Percentiles rank a stretch among this genome's conserved stretches.
phyloP scores from a whole-genome alignment of 1,140 invertebrate genomes.

The Ips typographus region DNA sequence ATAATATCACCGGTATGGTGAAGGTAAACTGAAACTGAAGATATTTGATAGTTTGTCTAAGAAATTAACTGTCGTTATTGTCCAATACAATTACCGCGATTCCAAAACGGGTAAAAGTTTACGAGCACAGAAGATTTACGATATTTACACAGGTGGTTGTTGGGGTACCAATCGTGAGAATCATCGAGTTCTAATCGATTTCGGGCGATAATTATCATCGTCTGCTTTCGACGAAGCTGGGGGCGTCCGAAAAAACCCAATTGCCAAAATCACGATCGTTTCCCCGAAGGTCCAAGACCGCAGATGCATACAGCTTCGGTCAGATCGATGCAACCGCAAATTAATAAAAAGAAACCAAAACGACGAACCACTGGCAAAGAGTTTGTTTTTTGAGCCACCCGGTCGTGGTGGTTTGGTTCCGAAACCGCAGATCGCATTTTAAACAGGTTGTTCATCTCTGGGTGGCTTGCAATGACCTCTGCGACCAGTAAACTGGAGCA shows the following conservation, averaged over 20 bases:
- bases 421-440: conserved; percentile 4
- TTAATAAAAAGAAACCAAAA: not conserved
- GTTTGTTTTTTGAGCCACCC: not conserved
- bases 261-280: not conserved
- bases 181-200: not conserved
- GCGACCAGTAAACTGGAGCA: no score
- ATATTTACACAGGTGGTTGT: not conserved
- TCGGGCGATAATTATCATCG: no score
- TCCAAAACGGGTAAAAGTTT: not conserved
- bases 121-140: not conserved
- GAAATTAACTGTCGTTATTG: conserved; percentile 4
- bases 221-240: no score
- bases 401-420: conserved; percentile 1
- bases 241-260: not conserved
- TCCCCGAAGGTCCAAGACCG: not conserved
- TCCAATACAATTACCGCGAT: not conserved
- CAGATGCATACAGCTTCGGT: not conserved
- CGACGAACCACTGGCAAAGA: not conserved
- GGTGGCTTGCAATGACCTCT: not conserved
- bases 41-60: not conserved
- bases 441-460: conserved; percentile 5
- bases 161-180: not conserved
- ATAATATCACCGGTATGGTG: not conserved
- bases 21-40: not conserved
- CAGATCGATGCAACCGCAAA: not conserved